These are phyloP conservation scores for Oplegnathus fasciatus DNA, from an alignment of 2,113 vertebrate species.

Conservation along the genomic window DNA sequence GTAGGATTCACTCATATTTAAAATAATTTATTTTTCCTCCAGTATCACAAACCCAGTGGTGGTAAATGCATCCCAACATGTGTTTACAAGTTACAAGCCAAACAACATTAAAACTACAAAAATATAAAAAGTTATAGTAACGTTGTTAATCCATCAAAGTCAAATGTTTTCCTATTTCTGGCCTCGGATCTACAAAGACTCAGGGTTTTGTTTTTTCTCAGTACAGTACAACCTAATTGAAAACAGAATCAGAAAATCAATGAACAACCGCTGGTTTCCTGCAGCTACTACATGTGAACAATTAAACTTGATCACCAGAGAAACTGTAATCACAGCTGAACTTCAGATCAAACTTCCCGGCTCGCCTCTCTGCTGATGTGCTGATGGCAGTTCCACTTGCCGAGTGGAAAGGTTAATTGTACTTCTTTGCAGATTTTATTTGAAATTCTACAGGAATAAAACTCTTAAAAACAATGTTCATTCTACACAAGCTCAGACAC, in stretches of 20 bases:
- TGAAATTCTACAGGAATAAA: background rate
- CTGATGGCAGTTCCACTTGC: background rate
- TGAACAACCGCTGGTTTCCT: background rate
- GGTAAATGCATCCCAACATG: background rate
- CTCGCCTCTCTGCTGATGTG: background rate
- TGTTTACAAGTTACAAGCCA: background rate
- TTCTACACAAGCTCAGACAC: background rate
- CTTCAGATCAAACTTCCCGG: background rate
- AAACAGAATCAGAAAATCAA: background rate
- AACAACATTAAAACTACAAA: background rate
- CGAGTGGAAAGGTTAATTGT: conserved; percentile 1
- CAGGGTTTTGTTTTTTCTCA: no score
- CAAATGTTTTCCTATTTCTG: background rate
- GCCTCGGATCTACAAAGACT: background rate
- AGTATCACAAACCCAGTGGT: background rate
- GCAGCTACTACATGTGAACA: background rate
- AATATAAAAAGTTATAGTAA: background rate
- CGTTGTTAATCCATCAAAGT: background rate
- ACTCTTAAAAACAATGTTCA: background rate
- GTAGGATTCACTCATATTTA: background rate
- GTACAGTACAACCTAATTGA: background rate
- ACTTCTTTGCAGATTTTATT: background rate
- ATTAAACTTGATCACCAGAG: background rate
- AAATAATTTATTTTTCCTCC: background rate
- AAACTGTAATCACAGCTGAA: background rate